Conservation (phyloP, 2,113 vertebrate species). For the Heliornis fulica region DNA sequence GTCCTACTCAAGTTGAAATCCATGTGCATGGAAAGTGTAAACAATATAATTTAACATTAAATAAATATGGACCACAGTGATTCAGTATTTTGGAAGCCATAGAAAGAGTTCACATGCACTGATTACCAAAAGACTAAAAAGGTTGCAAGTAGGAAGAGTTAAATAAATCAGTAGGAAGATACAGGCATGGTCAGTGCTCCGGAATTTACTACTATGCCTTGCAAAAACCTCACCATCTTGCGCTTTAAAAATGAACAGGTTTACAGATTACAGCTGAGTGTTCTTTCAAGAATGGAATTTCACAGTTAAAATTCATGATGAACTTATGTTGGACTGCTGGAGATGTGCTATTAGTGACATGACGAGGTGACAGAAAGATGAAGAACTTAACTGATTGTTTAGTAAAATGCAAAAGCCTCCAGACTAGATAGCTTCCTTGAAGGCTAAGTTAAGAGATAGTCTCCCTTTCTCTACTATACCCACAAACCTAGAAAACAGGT, state of each 20-base stretch:
- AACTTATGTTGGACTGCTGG: neutral
- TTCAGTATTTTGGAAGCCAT: neutral
- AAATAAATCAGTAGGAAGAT: neutral
- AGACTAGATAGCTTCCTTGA: neutral
- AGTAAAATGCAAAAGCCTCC: neutral
- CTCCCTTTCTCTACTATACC: neutral
- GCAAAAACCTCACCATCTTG: neutral
- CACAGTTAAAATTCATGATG: neutral
- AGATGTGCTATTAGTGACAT: neutral
- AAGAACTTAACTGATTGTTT: neutral
- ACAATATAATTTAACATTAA: neutral
- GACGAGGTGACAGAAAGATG: neutral
- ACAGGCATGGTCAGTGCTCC: neutral
- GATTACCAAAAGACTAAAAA: neutral
- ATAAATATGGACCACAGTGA: neutral
- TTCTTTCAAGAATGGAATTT: neutral
- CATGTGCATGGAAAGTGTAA: neutral
- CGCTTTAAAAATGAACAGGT: neutral
- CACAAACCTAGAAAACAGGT: neutral
- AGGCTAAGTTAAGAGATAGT: neutral
- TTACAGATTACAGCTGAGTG: neutral
- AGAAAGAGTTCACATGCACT: neutral
- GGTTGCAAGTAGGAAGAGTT: neutral
- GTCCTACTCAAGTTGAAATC: neutral
- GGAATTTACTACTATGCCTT: neutral